phyloP scores from a whole-genome alignment of 2,113 vertebrate species.

The Cebidichthys violaceus region DNA sequence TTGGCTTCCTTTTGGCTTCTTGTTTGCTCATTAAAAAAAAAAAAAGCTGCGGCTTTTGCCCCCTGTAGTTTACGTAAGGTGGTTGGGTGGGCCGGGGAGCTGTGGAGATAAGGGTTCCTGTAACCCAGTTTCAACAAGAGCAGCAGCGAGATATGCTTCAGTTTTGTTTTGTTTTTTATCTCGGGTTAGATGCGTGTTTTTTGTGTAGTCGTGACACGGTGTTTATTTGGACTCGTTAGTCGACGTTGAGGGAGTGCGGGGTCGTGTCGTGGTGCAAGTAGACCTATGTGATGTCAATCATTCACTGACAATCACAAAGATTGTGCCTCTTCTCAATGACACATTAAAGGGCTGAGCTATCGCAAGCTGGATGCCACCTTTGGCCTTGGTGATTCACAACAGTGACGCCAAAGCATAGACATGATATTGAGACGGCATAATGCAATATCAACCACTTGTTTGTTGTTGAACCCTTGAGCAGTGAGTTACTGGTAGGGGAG shows the following conservation, averaged over 20 bases:
- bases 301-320: slow-evolving; percentile 37
- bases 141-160: slow-evolving; percentile 13
- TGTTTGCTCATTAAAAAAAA: slow-evolving; percentile 17
- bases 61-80: slow-evolving; percentile 21
- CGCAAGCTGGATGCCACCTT: not conserved
- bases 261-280: slow-evolving; percentile 18
- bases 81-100: slow-evolving; percentile 42
- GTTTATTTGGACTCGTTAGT: slow-evolving; percentile 6
- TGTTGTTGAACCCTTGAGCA: not conserved
- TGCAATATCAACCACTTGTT: not conserved
- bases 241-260: not conserved
- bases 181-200: not conserved
- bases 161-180: too few relatives aligned
- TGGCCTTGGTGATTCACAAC: not conserved
- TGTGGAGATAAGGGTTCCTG: slow-evolving; percentile 55
- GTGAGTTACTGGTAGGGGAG: not conserved
- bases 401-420: too few relatives aligned
- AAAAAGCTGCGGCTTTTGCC: slow-evolving; percentile 32
- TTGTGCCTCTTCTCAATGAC: not conserved
- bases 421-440: not conserved
- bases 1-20: not conserved
- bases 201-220: not conserved
- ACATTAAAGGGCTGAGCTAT: not conserved
- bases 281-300: slow-evolving; percentile 45
- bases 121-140: slow-evolving; percentile 27